A percentile compares a stretch with the other conserved stretches of the same genome.
phyloP scores from a whole-genome alignment of 2,888 invertebrate species.

The Latheticus oryzae region DNA sequence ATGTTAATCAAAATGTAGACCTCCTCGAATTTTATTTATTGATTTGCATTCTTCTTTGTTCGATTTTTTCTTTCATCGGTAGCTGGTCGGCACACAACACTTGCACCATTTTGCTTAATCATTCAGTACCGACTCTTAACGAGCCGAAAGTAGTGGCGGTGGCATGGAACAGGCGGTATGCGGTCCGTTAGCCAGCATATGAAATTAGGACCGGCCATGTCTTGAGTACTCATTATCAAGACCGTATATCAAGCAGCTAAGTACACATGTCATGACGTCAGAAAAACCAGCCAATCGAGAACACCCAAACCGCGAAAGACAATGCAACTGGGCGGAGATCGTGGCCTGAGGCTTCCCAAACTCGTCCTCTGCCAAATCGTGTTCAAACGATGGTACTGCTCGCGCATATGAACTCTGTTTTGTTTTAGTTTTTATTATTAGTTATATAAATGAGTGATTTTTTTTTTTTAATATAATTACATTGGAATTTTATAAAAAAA shows the following conservation, averaged over 20 bases:
- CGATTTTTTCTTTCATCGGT: constrained; percentile 28
- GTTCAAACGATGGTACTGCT: too few relatives aligned
- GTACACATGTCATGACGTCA: constrained; percentile 52
- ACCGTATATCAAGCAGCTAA: constrained; percentile 51
- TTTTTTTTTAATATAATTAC: too few relatives aligned
- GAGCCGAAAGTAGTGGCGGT: constrained; percentile 32
- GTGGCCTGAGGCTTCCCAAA: constrained; percentile 26
- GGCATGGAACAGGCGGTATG: constrained; percentile 42
- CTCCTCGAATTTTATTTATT: constrained; percentile 40
- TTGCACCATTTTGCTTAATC: constrained; percentile 42
- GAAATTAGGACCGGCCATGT: constrained; percentile 51
- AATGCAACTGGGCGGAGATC: constrained; percentile 49
- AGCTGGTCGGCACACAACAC: constrained; percentile 36
- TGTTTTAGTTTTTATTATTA: neutral
- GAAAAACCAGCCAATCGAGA: constrained; percentile 46
- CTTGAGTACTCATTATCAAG: constrained; percentile 47
- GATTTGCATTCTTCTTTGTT: constrained; percentile 38
- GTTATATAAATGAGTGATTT: too few relatives aligned
- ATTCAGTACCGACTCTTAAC: constrained; percentile 32
- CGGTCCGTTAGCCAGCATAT: constrained; percentile 47
- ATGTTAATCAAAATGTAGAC: constrained; percentile 36
- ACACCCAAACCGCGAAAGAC: constrained; percentile 44
- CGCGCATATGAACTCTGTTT: neutral
- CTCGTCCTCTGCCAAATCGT: constrained; percentile 34
- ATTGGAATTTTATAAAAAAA: too few relatives aligned